Evolutionary conservation across 2,888 invertebrate species (phyloP), one percentile per base, ranked within the genome.

Genomic region (Himalopsyche anomala): DNA sequence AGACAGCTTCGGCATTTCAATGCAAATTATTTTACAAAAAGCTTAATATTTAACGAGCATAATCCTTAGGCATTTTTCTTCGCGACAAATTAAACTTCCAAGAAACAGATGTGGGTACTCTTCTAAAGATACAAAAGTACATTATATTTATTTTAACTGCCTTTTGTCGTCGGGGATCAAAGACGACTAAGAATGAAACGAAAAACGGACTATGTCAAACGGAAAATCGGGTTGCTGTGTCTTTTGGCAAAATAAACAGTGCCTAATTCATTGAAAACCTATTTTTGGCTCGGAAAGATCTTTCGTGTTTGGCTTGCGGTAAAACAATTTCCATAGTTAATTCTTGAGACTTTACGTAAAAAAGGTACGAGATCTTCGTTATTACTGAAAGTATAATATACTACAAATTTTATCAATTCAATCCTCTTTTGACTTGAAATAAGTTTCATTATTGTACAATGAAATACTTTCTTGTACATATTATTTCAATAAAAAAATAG

Each of bases 141-240:
- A 74, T 74, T 74, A 74, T 36, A 74, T 74, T 74, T 74, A 74
- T 74, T 74, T 36, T 36, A 74, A 74, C 74, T 74, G 74, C 74
- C 74, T 74, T 74, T 74, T 74, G 74, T 74, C 74, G 74, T 74
- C 74, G 74, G 36, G 36, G 74, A 74, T 74, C 74, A 74, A 74
- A 74, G 74, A 38, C 74, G 36, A 36, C 74, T 36, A 28, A 36
- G 74, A 74, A 74, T 36, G 74, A 74, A 36, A 74, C 74, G 74
- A 74, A 74, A 74, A 74, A 74, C 74, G 74, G 74, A 74, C 74
- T 74, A 74, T 74, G 74, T 74, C 74, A 74, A 74, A 74, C 36
- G 74, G 74, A 74, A 74, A 74, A 74, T 74, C 74, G 74, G 74
- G 74, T 38, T 74, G 28, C 74, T 74, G 74, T 74, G 74, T 74